Percentiles rank a stretch among this genome's conserved stretches.
phyloP scores from a whole-genome alignment of 2,797 vertebrate genomes.

The Bradypus variegatus region DNA sequence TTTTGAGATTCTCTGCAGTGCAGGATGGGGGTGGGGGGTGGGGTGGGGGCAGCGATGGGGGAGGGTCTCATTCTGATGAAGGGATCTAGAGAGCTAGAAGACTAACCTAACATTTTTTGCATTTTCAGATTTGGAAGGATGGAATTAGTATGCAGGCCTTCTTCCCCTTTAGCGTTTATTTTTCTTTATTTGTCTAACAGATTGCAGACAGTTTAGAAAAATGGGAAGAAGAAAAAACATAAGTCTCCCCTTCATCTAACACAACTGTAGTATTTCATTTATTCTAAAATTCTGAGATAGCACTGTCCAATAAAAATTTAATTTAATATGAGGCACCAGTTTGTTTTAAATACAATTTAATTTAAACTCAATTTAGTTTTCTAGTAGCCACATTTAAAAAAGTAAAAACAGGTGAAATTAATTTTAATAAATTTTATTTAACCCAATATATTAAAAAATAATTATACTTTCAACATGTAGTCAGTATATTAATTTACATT shows the following conservation, averaged over 20 bases:
- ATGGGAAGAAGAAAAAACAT: not conserved
- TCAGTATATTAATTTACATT: not conserved
- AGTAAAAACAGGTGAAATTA: constrained; percentile 1
- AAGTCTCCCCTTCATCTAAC: not conserved
- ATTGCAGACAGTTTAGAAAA: constrained; percentile 22
- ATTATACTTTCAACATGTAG: not conserved
- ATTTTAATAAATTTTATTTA: constrained; percentile 34
- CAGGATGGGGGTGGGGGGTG: too few species aligned
- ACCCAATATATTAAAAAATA: not conserved
- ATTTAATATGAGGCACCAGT: not conserved
- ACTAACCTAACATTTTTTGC: not conserved
- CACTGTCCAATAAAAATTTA: not conserved
- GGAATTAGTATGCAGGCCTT: not conserved
- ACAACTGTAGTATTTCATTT: not conserved
- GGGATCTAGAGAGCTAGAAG: not conserved
- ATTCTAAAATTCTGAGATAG: not conserved
- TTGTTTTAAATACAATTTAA: not conserved
- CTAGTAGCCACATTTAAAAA: not conserved
- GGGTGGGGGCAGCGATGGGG: too few species aligned
- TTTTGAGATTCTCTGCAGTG: not conserved
- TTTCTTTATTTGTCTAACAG: not conserved
- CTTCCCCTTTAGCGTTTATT: not conserved
- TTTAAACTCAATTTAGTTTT: constrained; percentile 12
- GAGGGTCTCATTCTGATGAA: not conserved
- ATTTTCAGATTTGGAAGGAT: not conserved